Evolutionary conservation across 2,113 vertebrate species (phyloP).

Genomic region (Cricetomys ansorgei): DNA sequence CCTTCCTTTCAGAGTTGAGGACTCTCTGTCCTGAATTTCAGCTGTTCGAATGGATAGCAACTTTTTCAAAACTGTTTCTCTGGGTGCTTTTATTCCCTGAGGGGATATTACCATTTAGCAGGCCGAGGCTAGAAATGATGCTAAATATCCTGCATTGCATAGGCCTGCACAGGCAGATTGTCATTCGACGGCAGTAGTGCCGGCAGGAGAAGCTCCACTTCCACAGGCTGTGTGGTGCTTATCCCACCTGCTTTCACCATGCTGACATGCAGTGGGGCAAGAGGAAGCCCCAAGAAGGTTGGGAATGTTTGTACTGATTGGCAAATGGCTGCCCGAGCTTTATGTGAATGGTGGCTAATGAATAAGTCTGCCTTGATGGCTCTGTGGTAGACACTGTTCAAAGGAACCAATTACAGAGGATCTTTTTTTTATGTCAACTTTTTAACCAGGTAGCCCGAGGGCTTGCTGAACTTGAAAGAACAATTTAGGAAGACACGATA

Average conservation of each 20-base stretch:
- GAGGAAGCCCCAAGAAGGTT: slow-evolving; percentile 53
- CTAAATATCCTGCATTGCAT: too few species aligned
- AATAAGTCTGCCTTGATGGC: slow-evolving; percentile 83
- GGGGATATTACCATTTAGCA: not conserved
- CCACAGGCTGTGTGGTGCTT: fast-evolving
- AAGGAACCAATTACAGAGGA: slow-evolving; percentile 87
- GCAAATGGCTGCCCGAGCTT: slow-evolving; percentile 80
- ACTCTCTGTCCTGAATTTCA: not conserved
- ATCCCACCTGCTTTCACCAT: fast-evolving
- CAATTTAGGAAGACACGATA: slow-evolving; percentile 85
- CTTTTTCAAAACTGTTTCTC: not conserved
- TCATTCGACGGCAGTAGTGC: fast-evolving
- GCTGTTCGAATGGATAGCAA: not conserved
- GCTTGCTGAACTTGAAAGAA: slow-evolving; percentile 86
- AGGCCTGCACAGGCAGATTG: too few species aligned
- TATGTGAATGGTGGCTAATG: slow-evolving; percentile 80
- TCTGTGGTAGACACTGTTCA: slow-evolving; percentile 83
- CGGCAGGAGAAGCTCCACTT: not conserved
- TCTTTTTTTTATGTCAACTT: slow-evolving; percentile 86
- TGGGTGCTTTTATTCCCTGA: not conserved
- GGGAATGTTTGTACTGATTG: slow-evolving; percentile 70
- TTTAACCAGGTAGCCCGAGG: slow-evolving; percentile 86
- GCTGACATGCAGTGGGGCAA: not conserved
- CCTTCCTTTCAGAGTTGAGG: not conserved
- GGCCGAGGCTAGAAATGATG: not conserved